Evolutionary conservation across 2,113 vertebrate genomes (phyloP), one percentile per base, ranked within the genome.

Genomic region (Sander vitreus): DNA sequence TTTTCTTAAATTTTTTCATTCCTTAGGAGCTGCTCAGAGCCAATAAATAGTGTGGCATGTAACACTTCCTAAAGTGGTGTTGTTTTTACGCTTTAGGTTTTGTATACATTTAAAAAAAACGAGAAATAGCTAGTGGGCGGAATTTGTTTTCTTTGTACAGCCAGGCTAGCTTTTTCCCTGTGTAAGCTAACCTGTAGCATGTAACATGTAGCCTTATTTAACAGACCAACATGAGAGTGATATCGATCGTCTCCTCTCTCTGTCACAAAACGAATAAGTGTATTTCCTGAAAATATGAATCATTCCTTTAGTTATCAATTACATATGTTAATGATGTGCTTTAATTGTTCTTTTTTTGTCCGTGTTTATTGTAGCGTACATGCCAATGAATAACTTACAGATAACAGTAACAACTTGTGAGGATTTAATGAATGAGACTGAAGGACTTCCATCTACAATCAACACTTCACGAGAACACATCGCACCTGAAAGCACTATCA

Each of bases 401-500:
- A 73, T 23, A 15, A 47, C 39, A 59, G 19, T 10, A 58, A 23
- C 36, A 54, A 19, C 6, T 19, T 55, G 21, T 64, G 21, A 77
- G 18, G 36, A 27, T 15, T 10, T 21, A 7, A 36, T 50, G 43
- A 60, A 30, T 30, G 23, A 30, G 51, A 55, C 2, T 25, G 13
- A 58, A 23, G 54, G 30, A 51, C 27, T 39, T 71, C 12, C 2
- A 12, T 67, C n/a, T 50, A 33, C 57, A 71, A 51, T 78, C 45
- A 65, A 4, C 1, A 1, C 25, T 57, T 14, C n/a, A 45, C 43
- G 39, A 68, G 73, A 21, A 27, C 43, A 47, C 23, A 70, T 25
- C 14, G 13, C 21, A 45, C 21, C 39, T 63, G 21, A 72, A 75
- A 83, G 30, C 33, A 54, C 75, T 51, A 25, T 62, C 63, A 70